Conservation (phyloP, 2,797 vertebrate species). For the Sebastes kiyomatsui region DNA sequence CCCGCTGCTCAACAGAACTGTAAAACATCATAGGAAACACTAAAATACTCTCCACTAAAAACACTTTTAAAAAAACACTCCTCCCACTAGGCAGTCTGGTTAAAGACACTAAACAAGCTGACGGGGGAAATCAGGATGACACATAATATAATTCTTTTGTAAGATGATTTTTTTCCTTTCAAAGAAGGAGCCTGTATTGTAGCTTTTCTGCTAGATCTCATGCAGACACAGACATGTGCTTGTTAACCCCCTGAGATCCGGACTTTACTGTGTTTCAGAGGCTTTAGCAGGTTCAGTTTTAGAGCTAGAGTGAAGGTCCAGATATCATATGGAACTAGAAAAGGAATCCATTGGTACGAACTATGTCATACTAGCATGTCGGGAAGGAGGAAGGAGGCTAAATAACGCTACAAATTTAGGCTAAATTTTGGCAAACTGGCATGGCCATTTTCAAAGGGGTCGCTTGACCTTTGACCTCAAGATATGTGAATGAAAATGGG, state of each 20-base stretch:
- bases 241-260: not conserved
- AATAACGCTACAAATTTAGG: no score
- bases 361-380: no score
- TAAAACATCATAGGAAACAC: slow-evolving; percentile 38
- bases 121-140: not conserved
- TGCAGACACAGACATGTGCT: not conserved
- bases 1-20: slow-evolving; percentile 3
- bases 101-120: not conserved
- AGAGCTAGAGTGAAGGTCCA: no score
- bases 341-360: no score
- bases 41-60: slow-evolving; percentile 10
- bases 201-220: not conserved
- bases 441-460: no score
- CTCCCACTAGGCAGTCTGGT: not conserved
- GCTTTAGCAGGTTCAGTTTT: no score
- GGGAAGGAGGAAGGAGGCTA: no score
- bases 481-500: no score
- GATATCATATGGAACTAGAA: no score
- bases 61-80: not conserved
- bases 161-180: not conserved
- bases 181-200: not conserved
- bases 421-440: no score
- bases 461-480: no score
- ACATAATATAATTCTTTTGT: not conserved
- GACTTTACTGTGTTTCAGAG: no score